phyloP scores from a whole-genome alignment of 2,113 vertebrate genomes.

The Turdus rufiventris region DNA sequence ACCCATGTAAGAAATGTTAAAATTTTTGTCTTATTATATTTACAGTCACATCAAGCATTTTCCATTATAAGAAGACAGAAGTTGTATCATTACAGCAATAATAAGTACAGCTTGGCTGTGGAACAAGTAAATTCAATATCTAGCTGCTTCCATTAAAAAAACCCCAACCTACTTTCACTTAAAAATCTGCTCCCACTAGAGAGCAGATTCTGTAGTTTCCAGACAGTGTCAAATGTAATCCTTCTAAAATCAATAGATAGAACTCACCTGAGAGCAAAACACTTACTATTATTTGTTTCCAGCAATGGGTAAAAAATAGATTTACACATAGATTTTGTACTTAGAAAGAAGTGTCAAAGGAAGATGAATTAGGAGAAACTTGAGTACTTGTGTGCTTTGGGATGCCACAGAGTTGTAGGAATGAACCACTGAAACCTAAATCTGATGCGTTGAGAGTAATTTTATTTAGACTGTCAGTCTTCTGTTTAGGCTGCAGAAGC shows the following conservation, averaged over 20 bases:
- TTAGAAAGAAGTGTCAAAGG: background rate
- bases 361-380: background rate
- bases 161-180: background rate
- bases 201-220: background rate
- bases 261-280: background rate
- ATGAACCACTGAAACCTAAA: background rate
- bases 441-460: background rate
- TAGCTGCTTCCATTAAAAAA: background rate
- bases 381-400: background rate
- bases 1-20: background rate
- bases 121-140: background rate
- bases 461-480: background rate
- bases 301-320: background rate
- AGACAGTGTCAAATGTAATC: background rate
- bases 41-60: background rate
- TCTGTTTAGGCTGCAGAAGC: background rate
- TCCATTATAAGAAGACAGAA: background rate
- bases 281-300: background rate
- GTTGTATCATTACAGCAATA: background rate
- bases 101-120: background rate
- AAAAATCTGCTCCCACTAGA: background rate
- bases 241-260: background rate
- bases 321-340: background rate
- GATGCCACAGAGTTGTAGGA: background rate
- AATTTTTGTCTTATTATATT: background rate